Conservation (phyloP, 1,140 invertebrate genomes). For the Laupala kohalensis region DNA sequence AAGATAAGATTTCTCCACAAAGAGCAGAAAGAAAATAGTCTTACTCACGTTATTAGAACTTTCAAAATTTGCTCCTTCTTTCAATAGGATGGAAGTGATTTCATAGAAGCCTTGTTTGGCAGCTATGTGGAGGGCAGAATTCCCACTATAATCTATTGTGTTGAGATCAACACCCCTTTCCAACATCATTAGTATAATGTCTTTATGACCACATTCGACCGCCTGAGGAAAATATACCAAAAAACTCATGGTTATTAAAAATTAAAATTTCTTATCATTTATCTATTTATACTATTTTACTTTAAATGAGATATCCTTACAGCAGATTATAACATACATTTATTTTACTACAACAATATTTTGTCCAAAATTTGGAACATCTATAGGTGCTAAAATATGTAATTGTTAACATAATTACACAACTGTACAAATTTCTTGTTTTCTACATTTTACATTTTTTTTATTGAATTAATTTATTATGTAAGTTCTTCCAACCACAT, state of each 20-base stretch:
- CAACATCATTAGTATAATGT: constrained; percentile 9
- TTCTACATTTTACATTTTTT: too few species aligned
- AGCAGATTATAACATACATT: too few species aligned
- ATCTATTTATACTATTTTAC: background rate
- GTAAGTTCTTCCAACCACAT: too few species aligned
- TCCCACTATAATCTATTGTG: constrained; percentile 18
- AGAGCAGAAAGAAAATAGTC: background rate
- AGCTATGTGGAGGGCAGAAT: constrained; percentile 24
- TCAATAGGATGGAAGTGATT: constrained; percentile 23
- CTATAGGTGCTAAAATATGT: too few species aligned
- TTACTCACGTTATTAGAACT: constrained; percentile 21
- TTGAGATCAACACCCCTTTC: constrained; percentile 12
- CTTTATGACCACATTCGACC: constrained; percentile 21
- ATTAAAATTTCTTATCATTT: background rate
- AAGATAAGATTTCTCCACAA: too few species aligned
- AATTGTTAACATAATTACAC: too few species aligned
- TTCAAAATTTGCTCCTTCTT: constrained; percentile 22
- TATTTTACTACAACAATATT: too few species aligned
- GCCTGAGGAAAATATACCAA: constrained; percentile 18
- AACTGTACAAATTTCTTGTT: too few species aligned
- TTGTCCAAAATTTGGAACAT: too few species aligned
- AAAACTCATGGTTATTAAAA: background rate
- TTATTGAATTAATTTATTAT: too few species aligned
- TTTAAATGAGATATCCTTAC: too few species aligned
- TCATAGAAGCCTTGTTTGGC: constrained; percentile 23